These are phyloP conservation scores for Atta texana DNA, from an alignment of 1,140 invertebrate genomes.

Conservation along the genomic window DNA sequence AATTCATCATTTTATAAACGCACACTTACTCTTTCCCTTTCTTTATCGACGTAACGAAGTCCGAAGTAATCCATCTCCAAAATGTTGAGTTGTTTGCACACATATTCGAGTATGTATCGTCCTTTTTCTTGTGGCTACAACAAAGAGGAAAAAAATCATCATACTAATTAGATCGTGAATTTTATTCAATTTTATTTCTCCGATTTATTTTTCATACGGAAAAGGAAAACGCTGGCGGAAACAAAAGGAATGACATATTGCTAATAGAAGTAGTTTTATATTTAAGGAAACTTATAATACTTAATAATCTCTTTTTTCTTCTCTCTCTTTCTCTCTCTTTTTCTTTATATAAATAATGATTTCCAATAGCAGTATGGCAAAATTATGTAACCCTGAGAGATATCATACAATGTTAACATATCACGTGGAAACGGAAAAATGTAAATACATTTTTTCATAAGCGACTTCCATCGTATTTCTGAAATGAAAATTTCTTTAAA, in stretches of 20 bases:
- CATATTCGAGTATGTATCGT: constrained; percentile 96
- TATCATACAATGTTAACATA: constrained; percentile 22
- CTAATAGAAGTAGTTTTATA: neutral
- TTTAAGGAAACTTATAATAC: neutral
- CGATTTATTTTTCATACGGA: neutral
- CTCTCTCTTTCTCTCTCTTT: neutral
- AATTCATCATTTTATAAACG: neutral
- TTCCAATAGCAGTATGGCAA: constrained; percentile 11
- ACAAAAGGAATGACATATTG: constrained; percentile 4
- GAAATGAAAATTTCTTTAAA: neutral
- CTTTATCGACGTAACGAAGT: constrained; percentile 96
- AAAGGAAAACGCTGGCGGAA: neutral
- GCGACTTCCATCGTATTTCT: neutral
- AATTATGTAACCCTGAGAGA: constrained; percentile 7
- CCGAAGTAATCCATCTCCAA: constrained; percentile 99
- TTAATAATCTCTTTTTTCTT: neutral
- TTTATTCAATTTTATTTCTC: no score
- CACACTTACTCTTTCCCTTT: constrained; percentile 95
- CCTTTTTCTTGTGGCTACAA: constrained; percentile 96
- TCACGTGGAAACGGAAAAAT: neutral
- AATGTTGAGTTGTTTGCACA: constrained; percentile 97
- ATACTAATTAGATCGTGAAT: neutral
- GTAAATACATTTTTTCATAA: neutral
- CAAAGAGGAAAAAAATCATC: constrained; percentile 37
- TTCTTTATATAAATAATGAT: constrained; percentile 22